Evolutionary conservation across 2,113 vertebrate genomes (phyloP), one percentile per base, ranked within the genome.

Genomic region (Saccopteryx bilineata): DNA sequence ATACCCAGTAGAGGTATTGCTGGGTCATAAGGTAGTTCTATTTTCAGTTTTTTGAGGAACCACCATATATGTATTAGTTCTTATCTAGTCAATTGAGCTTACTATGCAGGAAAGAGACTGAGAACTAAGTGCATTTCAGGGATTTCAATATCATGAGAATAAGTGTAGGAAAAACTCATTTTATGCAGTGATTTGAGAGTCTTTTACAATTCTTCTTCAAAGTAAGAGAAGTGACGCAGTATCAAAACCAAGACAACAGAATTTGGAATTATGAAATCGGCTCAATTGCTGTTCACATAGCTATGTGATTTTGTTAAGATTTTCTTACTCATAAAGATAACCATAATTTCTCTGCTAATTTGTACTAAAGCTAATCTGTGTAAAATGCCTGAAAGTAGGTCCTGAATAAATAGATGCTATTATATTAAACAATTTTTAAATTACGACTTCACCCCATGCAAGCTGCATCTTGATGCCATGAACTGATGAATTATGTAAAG

Each of bases 391-490:
- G 46, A 50, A 21, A 90, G 5, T 66, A 56, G 5, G 24, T 65
- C 26, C 48, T 79, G 21, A 84, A 52, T 52, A 79, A 72, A 54
- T 24, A 75, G 3, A 46, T 39, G 19, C 23, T 83, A 83, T 69
- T 92, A 78, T 80, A 90, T 91, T 74, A 19, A 18, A 81, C 21
- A 12, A 31, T 46, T 85, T 96, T 94, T 18, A 84, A 90, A 75
- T 92, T 66, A 50, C 9, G 9, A 39, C 39, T 84, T 83, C 61
- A 39, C 28, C 48, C 50, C 58, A 3, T 80, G 50, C 18, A 46
- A 82, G 14, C 31, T 72, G 24, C 23, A 33, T 89, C 50, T 85
- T 31, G 48, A 58, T 96, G 50, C 33, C 31, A 87, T 87, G n/a
- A 80, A 65, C 54, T 93, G 86, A 46, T 31, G 28, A 12, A 84